phyloP scores from a whole-genome alignment of 2,797 vertebrate genomes.

The Corythornis leucogaster region DNA sequence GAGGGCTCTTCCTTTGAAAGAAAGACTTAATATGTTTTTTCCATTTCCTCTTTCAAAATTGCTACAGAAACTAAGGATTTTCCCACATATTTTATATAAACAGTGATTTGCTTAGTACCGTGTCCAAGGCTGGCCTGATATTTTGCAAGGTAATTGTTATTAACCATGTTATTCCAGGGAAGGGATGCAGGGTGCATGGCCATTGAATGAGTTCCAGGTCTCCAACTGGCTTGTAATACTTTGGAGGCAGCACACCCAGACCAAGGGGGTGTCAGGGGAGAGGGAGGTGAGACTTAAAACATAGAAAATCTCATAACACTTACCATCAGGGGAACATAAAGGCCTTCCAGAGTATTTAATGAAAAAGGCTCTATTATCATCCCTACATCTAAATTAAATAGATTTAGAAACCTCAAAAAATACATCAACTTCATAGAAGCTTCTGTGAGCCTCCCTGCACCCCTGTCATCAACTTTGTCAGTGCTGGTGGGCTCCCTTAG shows the following conservation, averaged over 20 bases:
- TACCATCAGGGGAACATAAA: not conserved
- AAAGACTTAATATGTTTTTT: not conserved
- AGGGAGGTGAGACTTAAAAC: not conserved
- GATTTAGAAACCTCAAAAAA: not conserved
- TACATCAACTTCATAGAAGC: not conserved
- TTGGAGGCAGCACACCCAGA: not conserved
- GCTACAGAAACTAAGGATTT: conserved; percentile 2
- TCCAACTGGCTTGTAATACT: not conserved
- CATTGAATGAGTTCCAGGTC: not conserved
- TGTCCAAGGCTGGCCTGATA: not conserved
- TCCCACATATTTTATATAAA: not conserved
- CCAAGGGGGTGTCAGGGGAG: not conserved
- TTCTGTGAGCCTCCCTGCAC: not conserved
- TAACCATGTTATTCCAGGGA: not conserved
- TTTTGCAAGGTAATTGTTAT: not conserved
- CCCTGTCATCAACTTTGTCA: not conserved
- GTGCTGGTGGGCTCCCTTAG: not conserved
- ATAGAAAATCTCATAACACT: not conserved
- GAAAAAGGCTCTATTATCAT: not conserved
- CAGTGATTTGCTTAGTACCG: not conserved
- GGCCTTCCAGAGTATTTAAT: not conserved
- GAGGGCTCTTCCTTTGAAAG: not conserved
- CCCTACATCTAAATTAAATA: not conserved
- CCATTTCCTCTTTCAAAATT: not conserved
- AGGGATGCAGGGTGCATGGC: not conserved